Percentiles rank a stretch among this genome's conserved stretches.
phyloP scores from a whole-genome alignment of 1,140 invertebrate species.

The Musca domestica region DNA sequence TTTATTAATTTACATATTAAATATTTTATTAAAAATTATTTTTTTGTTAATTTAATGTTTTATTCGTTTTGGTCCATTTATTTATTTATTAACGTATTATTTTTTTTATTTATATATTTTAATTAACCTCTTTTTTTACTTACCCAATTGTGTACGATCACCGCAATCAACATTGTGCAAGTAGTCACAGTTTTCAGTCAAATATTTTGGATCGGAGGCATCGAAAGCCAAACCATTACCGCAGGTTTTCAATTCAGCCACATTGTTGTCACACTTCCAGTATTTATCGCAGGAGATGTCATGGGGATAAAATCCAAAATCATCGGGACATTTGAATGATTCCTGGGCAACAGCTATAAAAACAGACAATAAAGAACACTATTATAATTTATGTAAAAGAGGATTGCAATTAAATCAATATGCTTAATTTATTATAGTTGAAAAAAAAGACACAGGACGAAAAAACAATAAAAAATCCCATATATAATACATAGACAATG shows the following conservation, averaged over 20 bases:
- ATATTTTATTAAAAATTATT: too few relatives aligned
- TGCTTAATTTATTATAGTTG: too few relatives aligned
- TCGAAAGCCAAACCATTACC: constrained; percentile 93
- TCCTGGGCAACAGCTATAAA: constrained; percentile 69
- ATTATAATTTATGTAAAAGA: background rate
- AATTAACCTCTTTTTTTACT: constrained; percentile 36
- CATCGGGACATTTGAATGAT: constrained; percentile 89
- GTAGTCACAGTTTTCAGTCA: constrained; percentile 93
- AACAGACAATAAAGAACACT: constrained; percentile 31
- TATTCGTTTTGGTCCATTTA: too few relatives aligned
- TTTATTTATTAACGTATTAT: too few relatives aligned
- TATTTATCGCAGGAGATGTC: constrained; percentile 90
- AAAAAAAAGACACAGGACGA: background rate
- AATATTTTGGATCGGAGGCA: constrained; percentile 80
- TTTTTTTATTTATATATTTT: background rate
- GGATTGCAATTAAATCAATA: background rate
- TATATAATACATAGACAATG: background rate
- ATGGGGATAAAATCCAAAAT: constrained; percentile 92
- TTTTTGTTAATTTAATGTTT: too few relatives aligned
- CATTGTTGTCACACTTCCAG: constrained; percentile 90
- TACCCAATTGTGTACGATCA: constrained; percentile 78
- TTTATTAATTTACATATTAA: too few relatives aligned
- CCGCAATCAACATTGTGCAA: constrained; percentile 94
- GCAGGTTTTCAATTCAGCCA: constrained; percentile 85
- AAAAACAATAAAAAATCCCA: too few relatives aligned